Percentiles rank a stretch among this genome's conserved stretches.
Conservation (phyloP, 2,797 vertebrate genomes). For the Tamandua tetradactyla region DNA sequence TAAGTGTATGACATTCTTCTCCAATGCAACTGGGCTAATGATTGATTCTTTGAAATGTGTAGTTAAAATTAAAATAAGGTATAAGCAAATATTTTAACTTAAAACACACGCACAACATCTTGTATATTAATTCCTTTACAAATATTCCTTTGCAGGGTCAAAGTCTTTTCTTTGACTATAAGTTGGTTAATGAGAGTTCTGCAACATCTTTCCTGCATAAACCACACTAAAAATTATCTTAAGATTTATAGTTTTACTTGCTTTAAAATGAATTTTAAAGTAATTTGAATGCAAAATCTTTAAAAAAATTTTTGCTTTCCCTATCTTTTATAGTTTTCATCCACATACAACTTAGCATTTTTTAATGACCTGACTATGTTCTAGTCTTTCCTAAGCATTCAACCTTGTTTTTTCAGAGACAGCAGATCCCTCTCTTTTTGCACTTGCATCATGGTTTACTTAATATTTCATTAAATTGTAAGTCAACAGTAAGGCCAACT, state of each 20-base stretch:
- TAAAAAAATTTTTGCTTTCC: not conserved
- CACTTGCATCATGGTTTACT: not conserved
- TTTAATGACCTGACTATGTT: not conserved
- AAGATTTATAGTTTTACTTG: not conserved
- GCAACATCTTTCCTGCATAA: not conserved
- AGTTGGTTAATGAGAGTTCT: not conserved
- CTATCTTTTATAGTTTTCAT: not conserved
- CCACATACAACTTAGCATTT: not conserved
- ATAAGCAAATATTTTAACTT: not conserved
- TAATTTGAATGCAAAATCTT: not conserved
- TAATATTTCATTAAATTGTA: not conserved
- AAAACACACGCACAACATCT: not conserved
- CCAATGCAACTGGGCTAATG: not conserved
- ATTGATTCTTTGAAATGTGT: not conserved
- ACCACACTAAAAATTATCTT: not conserved
- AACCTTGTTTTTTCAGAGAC: not conserved
- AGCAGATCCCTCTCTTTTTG: not conserved
- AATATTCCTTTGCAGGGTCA: not conserved
- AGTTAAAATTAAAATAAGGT: not conserved
- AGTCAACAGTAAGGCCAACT: not conserved
- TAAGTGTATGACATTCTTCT: not conserved
- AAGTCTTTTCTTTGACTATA: not conserved
- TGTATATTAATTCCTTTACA: not conserved
- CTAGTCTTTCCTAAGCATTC: not conserved
- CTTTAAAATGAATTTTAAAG: slow-evolving; percentile 11